Conservation (phyloP, 2,888 invertebrate genomes). For the Nezara viridula region DNA sequence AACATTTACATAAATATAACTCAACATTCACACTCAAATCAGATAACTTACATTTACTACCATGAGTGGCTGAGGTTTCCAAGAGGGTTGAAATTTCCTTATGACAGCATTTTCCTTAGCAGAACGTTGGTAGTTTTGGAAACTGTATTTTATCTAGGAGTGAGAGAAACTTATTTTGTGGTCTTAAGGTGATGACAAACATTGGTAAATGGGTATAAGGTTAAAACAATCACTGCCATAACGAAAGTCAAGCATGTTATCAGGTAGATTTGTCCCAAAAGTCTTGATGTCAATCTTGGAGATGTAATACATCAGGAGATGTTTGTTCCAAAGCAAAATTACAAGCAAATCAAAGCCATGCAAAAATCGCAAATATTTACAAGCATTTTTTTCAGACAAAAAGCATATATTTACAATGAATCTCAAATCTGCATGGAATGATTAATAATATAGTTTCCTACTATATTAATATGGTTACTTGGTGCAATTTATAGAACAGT, state of each 20-base stretch:
- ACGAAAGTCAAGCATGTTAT: neutral
- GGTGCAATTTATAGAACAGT: neutral
- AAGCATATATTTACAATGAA: constrained; percentile 1
- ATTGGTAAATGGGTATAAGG: neutral
- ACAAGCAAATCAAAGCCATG: neutral
- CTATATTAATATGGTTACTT: neutral
- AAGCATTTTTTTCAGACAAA: neutral
- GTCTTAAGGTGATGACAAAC: neutral
- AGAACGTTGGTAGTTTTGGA: constrained; percentile 76
- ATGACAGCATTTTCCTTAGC: constrained; percentile 74
- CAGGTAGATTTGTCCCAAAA: neutral
- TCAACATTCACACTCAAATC: neutral
- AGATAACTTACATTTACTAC: constrained; percentile 77
- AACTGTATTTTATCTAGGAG: constrained; percentile 78
- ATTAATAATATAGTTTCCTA: neutral
- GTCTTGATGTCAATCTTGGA: neutral
- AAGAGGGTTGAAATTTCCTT: constrained; percentile 74
- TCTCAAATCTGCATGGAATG: constrained; percentile 13
- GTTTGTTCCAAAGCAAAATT: neutral
- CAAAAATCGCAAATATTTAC: constrained; percentile 1
- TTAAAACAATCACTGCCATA: neutral
- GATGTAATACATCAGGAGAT: neutral
- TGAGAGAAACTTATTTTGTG: constrained; percentile 48
- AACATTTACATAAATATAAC: neutral
- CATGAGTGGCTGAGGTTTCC: constrained; percentile 75